Base-by-base conservation (phyloP, 2,113 vertebrate genomes). In the Rhinoptilus africanus region DNA sequence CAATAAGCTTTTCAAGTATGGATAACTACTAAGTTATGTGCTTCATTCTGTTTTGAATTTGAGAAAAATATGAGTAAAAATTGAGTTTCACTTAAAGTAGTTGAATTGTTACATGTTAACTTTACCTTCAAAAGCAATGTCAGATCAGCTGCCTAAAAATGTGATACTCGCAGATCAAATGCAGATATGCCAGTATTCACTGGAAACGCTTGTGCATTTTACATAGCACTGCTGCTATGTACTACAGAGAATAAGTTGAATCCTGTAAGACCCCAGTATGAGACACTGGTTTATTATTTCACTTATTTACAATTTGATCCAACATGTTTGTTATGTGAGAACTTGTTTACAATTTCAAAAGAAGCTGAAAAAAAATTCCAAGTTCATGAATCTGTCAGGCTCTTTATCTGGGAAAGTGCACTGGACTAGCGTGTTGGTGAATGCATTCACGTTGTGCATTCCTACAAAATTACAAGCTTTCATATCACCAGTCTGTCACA, bases 391-490 rank as follows among this genome's bases (percentile, higher is more conserved):
- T 43, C 45, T 11, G 7, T 62, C 7, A n/a, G 17, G 72, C 45
- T 63, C 1, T 54, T 84, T 41, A 24, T n/a, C 19, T 68, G 43
- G 12, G 24, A 37, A 30, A 45, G 10, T 27, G 19, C 37, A 22
- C 30, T 56, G 51, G 45, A 23, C 30, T 18, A 26, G 76, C 41
- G 26, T 2, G 0, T 3, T n/a, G 67, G 10, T 85, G 74, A 86
- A 57, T 5, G 23, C 41, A 6, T 28, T 77, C 37, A 32, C 2
- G 0, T 7, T 34, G 32, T 50, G 35, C 1, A 1, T 69, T 23
- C 14, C 74, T 71, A 32, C 21, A 41, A 66, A 80, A 73, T 15
- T 3, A 48, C 20, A 59, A 35, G 8, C 21, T 72, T 88, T 50
- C 21, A 8, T n/a, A 20, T 7, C 19, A 26, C 6, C 64, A 34